Evolutionary conservation across 2,113 vertebrate species (phyloP), one percentile per base, ranked within the genome.

Genomic region (Nothoprocta perdicaria): DNA sequence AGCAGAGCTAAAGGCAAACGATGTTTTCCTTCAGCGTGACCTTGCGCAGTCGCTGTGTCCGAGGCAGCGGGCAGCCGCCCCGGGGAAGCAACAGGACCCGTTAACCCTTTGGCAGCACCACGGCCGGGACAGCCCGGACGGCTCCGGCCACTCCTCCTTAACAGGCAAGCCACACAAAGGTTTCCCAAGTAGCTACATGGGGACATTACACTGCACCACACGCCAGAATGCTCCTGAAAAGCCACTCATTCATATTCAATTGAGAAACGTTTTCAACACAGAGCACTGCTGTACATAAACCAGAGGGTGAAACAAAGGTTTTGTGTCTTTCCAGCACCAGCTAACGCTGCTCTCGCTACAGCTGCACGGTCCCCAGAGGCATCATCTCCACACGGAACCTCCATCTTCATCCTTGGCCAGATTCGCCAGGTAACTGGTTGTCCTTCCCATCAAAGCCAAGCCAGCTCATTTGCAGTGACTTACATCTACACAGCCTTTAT

Each of bases 1-100:
- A 83, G 61, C 72, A 57, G 63, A 90, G 38, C 45, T 29, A 11
- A 57, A 83, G 14, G 67, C 76, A 85, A 23, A 81, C 88, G 69
- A 81, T 58, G 55, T 8, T 89, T 78, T 91, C 87, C 48, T 33
- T 80, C 71, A 85, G 86, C 43, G 76, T 95, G 92, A 97, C 94
- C 89, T 94, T 95, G 91, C 94, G 62, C 80, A 90, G 72, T 80
- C 61, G 75, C 6, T 63, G 33, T 75, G 69, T 55, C 75, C 92
- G 71, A 86, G 71, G 68, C 86, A 88, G n/a, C 19, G 23, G 46
- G 63, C 80, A 78, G 35, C 71, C 89, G 84, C 55, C 53, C 74
- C 46, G 60, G 38, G 55, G 81, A 87, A 94, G 84, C 35, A 77
- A 84, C 41, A 76, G 84, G 88, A 92, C 35, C 26, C 22, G 63